phyloP scores from a whole-genome alignment of 2,888 invertebrate genomes.

The Eupeodes luniger region DNA sequence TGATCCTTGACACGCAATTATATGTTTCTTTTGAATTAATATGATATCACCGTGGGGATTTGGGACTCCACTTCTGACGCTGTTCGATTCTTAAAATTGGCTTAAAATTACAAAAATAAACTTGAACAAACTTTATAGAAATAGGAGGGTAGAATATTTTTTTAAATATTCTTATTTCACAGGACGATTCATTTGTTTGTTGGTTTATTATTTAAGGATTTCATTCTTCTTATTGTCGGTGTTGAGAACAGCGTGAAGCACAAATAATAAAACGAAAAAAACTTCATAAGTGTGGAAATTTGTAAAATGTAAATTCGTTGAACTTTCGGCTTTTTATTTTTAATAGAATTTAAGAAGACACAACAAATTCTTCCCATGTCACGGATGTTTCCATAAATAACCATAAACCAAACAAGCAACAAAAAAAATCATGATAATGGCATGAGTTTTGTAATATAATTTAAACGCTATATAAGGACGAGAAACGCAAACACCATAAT shows the following conservation, averaged over 20 bases:
- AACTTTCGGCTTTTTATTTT: slow-evolving; percentile 1
- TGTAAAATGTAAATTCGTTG: slow-evolving; percentile 39
- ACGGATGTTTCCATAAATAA: slow-evolving; percentile 33
- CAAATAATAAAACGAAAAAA: neutral
- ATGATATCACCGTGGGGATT: neutral
- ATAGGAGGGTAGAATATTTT: neutral
- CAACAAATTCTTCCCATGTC: slow-evolving; percentile 14
- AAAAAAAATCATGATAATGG: slow-evolving; percentile 15
- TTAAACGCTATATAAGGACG: neutral
- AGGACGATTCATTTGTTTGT: neutral
- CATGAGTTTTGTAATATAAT: slow-evolving; percentile 21
- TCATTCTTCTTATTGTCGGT: neutral
- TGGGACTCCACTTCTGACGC: neutral
- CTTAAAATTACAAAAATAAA: neutral
- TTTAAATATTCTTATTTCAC: neutral
- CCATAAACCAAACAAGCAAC: slow-evolving; percentile 7
- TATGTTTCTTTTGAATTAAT: neutral
- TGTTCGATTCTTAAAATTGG: slow-evolving; percentile 1
- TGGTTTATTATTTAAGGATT: neutral
- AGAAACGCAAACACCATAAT: slow-evolving; percentile 1
- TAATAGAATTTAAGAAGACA: slow-evolving; percentile 20
- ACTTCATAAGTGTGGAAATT: slow-evolving; percentile 41
- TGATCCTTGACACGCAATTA: slow-evolving; percentile 34
- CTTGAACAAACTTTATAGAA: neutral
- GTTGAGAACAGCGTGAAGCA: neutral